Percentiles rank a stretch among this genome's conserved stretches.
Evolutionary conservation across 1,140 invertebrate species (phyloP).

Genomic region (Theocolax elegans): DNA sequence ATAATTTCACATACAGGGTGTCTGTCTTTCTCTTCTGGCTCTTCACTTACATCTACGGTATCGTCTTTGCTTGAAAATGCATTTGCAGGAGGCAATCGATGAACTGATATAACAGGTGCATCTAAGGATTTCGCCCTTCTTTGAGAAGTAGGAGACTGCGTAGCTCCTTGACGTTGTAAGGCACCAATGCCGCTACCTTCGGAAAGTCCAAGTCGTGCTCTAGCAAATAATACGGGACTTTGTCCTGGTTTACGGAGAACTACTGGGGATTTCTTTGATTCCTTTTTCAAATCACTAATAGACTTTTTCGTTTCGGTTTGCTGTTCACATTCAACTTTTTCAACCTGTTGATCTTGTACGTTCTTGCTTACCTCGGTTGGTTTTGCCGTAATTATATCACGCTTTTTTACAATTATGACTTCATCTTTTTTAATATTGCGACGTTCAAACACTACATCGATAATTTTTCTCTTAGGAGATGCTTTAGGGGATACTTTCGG

Average conservation of each 20-base stretch:
- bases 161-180: constrained; percentile 78
- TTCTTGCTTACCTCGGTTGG: neutral
- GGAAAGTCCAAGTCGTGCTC: constrained; percentile 80
- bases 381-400: constrained; percentile 1
- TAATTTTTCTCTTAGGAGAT: constrained; percentile 26
- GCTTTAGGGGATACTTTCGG: constrained; percentile 38
- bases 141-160: constrained; percentile 78
- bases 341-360: neutral
- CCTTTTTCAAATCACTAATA: constrained; percentile 48
- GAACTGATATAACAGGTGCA: constrained; percentile 82
- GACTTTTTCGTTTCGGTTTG: constrained; percentile 43
- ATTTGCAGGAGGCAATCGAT: constrained; percentile 82
- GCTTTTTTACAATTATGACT: constrained; percentile 11
- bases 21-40: constrained; percentile 72
- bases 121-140: constrained; percentile 84
- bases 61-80: constrained; percentile 89
- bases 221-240: constrained; percentile 81
- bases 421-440: neutral
- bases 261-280: constrained; percentile 69
- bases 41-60: constrained; percentile 77
- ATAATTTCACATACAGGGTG: constrained; percentile 32
- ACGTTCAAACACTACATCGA: neutral
- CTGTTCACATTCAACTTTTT: constrained; percentile 38
- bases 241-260: constrained; percentile 74
- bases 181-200: constrained; percentile 81